Evolutionary conservation across 2,888 invertebrate species (phyloP), one percentile per base, ranked within the genome.

Genomic region (Eremobia ochroleuca): DNA sequence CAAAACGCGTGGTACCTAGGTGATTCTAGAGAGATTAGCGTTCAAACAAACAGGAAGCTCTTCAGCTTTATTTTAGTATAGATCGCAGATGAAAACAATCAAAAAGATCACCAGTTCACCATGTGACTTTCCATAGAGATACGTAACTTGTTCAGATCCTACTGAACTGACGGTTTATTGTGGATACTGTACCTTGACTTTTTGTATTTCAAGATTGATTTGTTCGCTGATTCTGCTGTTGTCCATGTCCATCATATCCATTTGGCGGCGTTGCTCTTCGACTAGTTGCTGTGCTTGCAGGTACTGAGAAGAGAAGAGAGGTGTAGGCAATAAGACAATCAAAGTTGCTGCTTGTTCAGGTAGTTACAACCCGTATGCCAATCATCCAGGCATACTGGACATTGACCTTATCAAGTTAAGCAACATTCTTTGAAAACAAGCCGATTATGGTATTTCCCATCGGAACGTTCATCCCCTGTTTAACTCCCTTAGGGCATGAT

Each of bases 221-320:
- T 98, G 98, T 88, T 98, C 98, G 85, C 97, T 97, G 90, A 98
- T 97, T 68, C 98, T 95, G 34, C 97, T 97, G 88, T 98, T 98
- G 88, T 98, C 98, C 97, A 98, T 97, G 88, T 98, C 98, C 97
- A 98, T 97, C 90, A 98, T 94, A 82, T 98, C 98, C 90, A 98
- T 97, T 89, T 98, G 98, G 1, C 98, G 96, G 0, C 97, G 96
- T 91, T 98, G 98, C 90, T 98, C 98, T 91, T 98, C 98, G 0
- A 98, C 98, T 69, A 97, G 93, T 92, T 98, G 98, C 88, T 98
- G 98, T 0, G 98, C 98, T 96, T 97, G 97, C 37, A 98, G 90
- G 88, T 97, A 98, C 96, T 97, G 79, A 13, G 13, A 11, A n/a
- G 21, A 43, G 5, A 34, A 28, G 3, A 58, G 15, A 68, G 11